Base-by-base conservation (phyloP, 1,140 invertebrate genomes). In the Zaprionus gabonicus region DNA sequence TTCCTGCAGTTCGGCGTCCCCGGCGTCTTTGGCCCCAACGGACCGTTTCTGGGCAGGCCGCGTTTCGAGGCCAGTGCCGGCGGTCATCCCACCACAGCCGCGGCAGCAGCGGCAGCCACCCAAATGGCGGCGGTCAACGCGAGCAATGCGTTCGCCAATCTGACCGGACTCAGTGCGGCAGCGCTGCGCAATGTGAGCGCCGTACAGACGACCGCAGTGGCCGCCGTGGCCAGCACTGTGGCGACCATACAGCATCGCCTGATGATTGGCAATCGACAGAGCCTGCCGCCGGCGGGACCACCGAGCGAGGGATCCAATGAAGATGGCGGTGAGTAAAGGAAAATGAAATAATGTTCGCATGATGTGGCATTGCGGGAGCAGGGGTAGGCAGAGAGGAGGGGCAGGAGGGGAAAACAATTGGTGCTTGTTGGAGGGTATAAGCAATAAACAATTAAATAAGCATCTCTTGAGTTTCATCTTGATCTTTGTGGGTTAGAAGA, bases 281-380 rank as follows among this genome's bases (percentile, higher is more conserved):
- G 79, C 38, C 59, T 92, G 71, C 81, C 84, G 68, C 91, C 91
- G 66, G 88, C 91, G 28, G 92, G 92, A 27, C 92, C 94, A 63
- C 94, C 94, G n/a, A 94, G 94, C 68, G 94, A 94, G 63, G 94
- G 94, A 70, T 94, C 94, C 25, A 94, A 94, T 72, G 94, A 94
- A 74, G 94, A 94, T 82, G 93, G 94, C 23, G 94, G 93, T 80
- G 93, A 94, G 65, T 68, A 10, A 4, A 20, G 6, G 10, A 13
- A 60, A 1, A 41, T 20, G 46, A 60, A 2, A 41, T 20, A 20
- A 12, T 12, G 20, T 34, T 10, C 0, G 31, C 31, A 23, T 34
- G 9, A 23, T 10, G 9, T 10, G 12, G 46, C 1, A 20, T 51
- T 4, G 12, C 4, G 4, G 20, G 6, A 25, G 46, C 10, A 25